These are phyloP conservation scores for Pterostichus niger DNA, from an alignment of 2,888 invertebrate genomes.

Conservation along the genomic window DNA sequence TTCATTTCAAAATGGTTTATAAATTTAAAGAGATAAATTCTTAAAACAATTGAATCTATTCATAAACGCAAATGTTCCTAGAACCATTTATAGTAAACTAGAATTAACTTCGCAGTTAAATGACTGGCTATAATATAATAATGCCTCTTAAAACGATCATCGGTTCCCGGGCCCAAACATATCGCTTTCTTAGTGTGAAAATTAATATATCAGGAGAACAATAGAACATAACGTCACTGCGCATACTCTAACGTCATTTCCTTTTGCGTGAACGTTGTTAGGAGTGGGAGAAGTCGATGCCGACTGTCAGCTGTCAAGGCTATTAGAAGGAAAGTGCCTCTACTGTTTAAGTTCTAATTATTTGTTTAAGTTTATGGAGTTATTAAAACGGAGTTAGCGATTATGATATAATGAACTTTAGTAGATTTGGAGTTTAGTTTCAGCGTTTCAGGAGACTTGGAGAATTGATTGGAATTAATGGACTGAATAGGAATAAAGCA, in stretches of 20 bases:
- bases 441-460: no score
- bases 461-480: conserved; percentile 27
- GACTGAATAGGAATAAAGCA: conserved; percentile 23
- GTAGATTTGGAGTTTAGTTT: not conserved
- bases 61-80: not conserved
- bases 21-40: not conserved
- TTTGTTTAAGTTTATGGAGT: conserved; percentile 46
- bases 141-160: conserved; percentile 3
- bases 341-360: conserved; percentile 28
- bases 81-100: not conserved
- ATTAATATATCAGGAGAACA: conserved; percentile 21
- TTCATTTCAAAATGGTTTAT: no score
- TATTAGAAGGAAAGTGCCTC: not conserved
- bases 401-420: not conserved
- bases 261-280: not conserved
- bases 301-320: conserved; percentile 11
- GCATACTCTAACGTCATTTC: not conserved
- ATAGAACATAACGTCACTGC: not conserved
- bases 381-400: conserved; percentile 16
- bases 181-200: not conserved
- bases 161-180: not conserved
- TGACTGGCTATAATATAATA: not conserved
- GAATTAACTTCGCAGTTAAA: conserved; percentile 7
- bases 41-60: conserved; percentile 12
- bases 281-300: no score